Evolutionary conservation across 1,140 invertebrate genomes (phyloP), one percentile per base, ranked within the genome.

Genomic region (Ceratosolen solmsi): DNA sequence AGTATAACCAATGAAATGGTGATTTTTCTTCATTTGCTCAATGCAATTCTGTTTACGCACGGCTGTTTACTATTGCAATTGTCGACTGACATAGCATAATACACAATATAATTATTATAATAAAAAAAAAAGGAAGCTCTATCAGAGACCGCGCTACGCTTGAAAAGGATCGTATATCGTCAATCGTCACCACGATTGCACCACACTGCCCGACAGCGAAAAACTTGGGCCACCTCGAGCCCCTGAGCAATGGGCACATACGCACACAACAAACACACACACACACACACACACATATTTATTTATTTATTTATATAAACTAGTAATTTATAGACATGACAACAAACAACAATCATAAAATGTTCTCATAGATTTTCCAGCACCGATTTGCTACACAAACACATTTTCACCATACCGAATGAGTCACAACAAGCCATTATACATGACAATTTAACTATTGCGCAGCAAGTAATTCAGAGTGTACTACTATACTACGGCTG

Each of bases 131-230:
- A 60, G 17, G 15, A 71, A 71, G 41, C 41, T 71, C 81, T 84
- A 87, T 89, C 87, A 90, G 90, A 91, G 89, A 91, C 89, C 87
- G 86, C 90, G 90, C 86, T 89, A 90, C 90, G 87, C 89, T 91
- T 90, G 89, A 90, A 89, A 72, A 84, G 85, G 84, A 88, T 86
- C 86, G 86, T 82, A 27, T 36, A 63, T 68, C 33, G 25, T 73
- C 68, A 60, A 70, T 60, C 36, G 8, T 76, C 20, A 87, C 80
- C 84, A 87, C 87, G 85, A 86, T 91, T 90, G 89, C 86, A 88
- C 90, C 90, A 91, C 86, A 87, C 89, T 90, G 87, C 86, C 87
- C 77, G 17, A 87, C 89, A 89, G 86, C 86, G 84, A 86, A 88
- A 87, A 85, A 86, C 68, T 86, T 82, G 54, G 36, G 65, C 27